A percentile compares a stretch with the other conserved stretches of the same genome.
These are phyloP conservation scores for Hyposoter didymator DNA, from an alignment of 2,888 invertebrate species.

Conservation along the genomic window DNA sequence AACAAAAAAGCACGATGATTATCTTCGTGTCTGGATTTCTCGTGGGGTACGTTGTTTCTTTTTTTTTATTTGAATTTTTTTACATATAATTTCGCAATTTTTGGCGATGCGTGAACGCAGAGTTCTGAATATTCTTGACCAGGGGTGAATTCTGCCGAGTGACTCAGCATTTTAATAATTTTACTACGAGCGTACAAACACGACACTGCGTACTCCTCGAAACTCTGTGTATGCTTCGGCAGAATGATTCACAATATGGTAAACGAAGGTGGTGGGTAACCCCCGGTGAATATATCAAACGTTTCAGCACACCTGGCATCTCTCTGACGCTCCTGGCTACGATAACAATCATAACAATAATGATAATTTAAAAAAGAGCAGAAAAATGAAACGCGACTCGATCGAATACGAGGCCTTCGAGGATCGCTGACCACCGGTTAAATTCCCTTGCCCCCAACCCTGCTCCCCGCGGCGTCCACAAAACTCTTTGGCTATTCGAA, in stretches of 20 bases:
- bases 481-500: constrained; percentile 23
- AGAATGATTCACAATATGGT: constrained; percentile 62
- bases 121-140: constrained; percentile 35
- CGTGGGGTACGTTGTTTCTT: constrained; percentile 80
- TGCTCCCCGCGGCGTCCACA: neutral
- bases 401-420: constrained; percentile 49
- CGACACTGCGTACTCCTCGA: neutral
- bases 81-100: neutral
- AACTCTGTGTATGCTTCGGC: neutral
- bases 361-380: constrained; percentile 23
- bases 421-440: constrained; percentile 62
- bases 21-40: constrained; percentile 83
- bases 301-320: constrained; percentile 63
- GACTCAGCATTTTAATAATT: constrained; percentile 40
- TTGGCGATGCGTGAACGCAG: neutral
- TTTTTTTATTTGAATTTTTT: constrained; percentile 50
- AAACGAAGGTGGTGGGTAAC: constrained; percentile 21
- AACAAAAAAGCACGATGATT: constrained; percentile 76
- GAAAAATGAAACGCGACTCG: constrained; percentile 19
- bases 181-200: neutral
- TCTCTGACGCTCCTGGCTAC: constrained; percentile 29
- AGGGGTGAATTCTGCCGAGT: constrained; percentile 52
- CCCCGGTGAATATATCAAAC: constrained; percentile 63
- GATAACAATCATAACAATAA: constrained; percentile 47
- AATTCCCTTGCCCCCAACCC: constrained; percentile 12